A percentile compares a stretch with the other conserved stretches of the same genome.
These are phyloP conservation scores for Spermophilus dauricus DNA, from an alignment of 2,113 vertebrate genomes.

Conservation along the genomic window DNA sequence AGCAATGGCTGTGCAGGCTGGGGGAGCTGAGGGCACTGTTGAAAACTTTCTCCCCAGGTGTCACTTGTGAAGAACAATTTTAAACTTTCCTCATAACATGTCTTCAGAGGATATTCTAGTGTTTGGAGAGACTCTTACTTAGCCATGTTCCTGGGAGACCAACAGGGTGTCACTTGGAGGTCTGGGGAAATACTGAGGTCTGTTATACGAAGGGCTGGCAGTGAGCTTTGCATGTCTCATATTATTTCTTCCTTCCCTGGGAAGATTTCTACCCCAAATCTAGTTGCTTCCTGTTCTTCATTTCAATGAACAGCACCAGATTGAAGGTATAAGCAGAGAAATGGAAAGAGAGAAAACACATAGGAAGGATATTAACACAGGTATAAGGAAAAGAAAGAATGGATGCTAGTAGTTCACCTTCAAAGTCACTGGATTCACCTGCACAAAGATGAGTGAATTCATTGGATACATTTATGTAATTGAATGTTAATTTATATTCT, in stretches of 20 bases:
- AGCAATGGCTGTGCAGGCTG: too few species aligned
- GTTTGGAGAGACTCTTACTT: not conserved
- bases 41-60: not conserved
- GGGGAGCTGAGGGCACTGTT: not conserved
- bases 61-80: not conserved
- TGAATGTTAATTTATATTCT: too few species aligned
- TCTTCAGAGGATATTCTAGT: not conserved
- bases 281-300: not conserved
- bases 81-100: not conserved
- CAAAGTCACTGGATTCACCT: not conserved
- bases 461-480: not conserved
- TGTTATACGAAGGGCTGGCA: not conserved
- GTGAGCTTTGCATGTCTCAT: rapidly evolving
- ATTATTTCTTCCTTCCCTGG: not conserved
- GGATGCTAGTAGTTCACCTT: not conserved
- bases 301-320: too few species aligned
- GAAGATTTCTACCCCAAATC: not conserved
- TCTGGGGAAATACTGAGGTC: not conserved
- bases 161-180: not conserved
- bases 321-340: not conserved
- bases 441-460: not conserved
- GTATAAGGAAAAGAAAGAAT: too few species aligned
- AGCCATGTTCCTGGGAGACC: not conserved
- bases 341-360: not conserved
- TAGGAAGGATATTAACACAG: not conserved